Evolutionary conservation across 1,140 invertebrate genomes (phyloP), one percentile per base, ranked within the genome.

Genomic region (Stegodyphus mimosarum): DNA sequence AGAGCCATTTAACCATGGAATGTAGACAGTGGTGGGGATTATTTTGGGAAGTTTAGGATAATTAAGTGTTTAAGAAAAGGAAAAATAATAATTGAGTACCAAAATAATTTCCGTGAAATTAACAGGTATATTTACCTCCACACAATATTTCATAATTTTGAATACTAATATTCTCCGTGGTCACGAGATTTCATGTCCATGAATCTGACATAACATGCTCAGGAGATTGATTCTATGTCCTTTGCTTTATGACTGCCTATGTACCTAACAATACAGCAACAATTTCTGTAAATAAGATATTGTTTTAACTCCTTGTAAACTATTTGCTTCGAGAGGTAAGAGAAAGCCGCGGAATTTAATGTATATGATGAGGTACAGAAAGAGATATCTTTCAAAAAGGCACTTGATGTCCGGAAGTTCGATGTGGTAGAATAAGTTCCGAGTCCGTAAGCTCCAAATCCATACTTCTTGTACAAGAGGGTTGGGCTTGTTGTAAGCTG

Each of bases 391-490:
- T n/a, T 76, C 51, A 84, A 18, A 69, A 84, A 50, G 51, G 81
- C 80, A 83, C 71, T 48, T 52, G 60, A 10, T 76, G 81, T 49
- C 72, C 72, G 69, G n/a, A 69, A 69, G 81, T 84, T 63, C 72
- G 52, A 49, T 84, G 81, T 33, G 81, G 73, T n/a, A 84, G 51
- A 49, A 84, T 70, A 53, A 84, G 60, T 52, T 84, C 81, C 6
- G 72, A 17, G 49, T 84, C 81, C 13, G 73, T 17, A 33, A 84
- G 60, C 17, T 84, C 81, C 4, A 76, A 13, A n/a, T 74, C 52
- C 72, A 83, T 6, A 7, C 49, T 63, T 69, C 81, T 53, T 7
- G 48, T 71, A 15, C 80, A 83, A 18, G 18, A 5, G 2, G 66
- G 17, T 11, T 66, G 17, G 17, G 51, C 52, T 60, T 80, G 67